Conservation (phyloP, 2,888 invertebrate genomes). For the Drosophila conformis region DNA sequence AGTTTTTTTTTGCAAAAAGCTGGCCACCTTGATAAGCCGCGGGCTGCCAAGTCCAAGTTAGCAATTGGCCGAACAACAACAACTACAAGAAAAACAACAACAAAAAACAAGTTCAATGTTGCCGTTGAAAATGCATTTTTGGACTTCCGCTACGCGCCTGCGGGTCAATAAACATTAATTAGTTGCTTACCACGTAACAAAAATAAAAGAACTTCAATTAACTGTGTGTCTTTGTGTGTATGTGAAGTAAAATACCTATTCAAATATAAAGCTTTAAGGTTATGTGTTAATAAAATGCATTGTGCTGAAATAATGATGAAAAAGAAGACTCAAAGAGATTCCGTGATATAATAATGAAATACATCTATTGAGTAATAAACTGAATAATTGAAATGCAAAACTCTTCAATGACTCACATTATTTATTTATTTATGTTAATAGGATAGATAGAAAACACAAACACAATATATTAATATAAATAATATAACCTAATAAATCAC, state of each 20-base stretch:
- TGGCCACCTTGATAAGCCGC: conserved; percentile 73
- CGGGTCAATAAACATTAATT: conserved; percentile 66
- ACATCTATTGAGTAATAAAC: not conserved
- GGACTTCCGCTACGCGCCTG: conserved; percentile 57
- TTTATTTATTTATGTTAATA: not conserved
- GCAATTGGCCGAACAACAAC: conserved; percentile 24
- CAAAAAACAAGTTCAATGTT: conserved; percentile 71
- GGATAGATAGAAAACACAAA: not conserved
- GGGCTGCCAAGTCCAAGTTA: conserved; percentile 27
- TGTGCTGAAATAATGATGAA: not conserved
- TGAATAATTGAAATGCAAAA: not conserved
- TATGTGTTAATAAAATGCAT: conserved; percentile 33
- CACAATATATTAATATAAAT: not conserved
- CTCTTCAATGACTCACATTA: not conserved
- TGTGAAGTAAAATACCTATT: conserved; percentile 13
- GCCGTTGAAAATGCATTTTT: conserved; percentile 59
- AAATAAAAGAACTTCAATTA: conserved; percentile 24
- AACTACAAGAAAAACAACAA: conserved; percentile 40
- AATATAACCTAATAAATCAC: not conserved
- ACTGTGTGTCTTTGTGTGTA: conserved; percentile 13
- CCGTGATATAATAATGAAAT: not conserved
- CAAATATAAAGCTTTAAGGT: conserved; percentile 39
- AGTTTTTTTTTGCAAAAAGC: conserved; percentile 57
- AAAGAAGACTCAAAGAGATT: not conserved
- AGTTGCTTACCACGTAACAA: conserved; percentile 28